These are phyloP conservation scores for Papilio protenor DNA, from an alignment of 2,888 invertebrate genomes.

Conservation along the genomic window DNA sequence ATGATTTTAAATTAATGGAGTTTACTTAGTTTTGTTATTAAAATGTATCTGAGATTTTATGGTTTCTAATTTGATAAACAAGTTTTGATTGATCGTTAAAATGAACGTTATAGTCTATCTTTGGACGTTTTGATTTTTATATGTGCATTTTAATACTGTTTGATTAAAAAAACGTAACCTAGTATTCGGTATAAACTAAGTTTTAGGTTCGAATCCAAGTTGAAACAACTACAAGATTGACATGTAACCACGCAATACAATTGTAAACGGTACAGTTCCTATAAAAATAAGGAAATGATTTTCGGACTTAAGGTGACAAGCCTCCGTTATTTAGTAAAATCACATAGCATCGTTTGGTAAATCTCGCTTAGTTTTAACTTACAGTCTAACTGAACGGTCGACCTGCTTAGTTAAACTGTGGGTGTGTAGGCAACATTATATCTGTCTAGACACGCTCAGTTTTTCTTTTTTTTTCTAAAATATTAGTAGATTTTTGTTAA, in stretches of 20 bases:
- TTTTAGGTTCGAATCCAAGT: neutral
- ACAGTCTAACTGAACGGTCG: no score
- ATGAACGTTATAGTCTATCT: slow-evolving; percentile 21
- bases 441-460: no score
- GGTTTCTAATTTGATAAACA: slow-evolving; percentile 43
- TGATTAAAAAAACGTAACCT: slow-evolving; percentile 6
- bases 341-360: no score
- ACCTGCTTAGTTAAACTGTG: no score
- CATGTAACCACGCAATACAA: neutral
- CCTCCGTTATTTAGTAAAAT: no score
- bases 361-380: no score
- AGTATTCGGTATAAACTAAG: neutral
- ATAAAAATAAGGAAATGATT: no score
- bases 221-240: neutral
- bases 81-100: slow-evolving; percentile 31
- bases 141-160: slow-evolving; percentile 30
- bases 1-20: slow-evolving; percentile 37
- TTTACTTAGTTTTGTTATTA: slow-evolving; percentile 40
- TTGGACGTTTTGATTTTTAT: slow-evolving; percentile 30
- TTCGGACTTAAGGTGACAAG: no score
- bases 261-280: no score
- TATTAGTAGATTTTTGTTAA: no score
- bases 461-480: no score
- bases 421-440: no score
- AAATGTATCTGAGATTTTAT: slow-evolving; percentile 40